Evolutionary conservation across 1,140 invertebrate genomes (phyloP), one percentile per base, ranked within the genome.

Genomic region (Anagrus nilaparvatae): DNA sequence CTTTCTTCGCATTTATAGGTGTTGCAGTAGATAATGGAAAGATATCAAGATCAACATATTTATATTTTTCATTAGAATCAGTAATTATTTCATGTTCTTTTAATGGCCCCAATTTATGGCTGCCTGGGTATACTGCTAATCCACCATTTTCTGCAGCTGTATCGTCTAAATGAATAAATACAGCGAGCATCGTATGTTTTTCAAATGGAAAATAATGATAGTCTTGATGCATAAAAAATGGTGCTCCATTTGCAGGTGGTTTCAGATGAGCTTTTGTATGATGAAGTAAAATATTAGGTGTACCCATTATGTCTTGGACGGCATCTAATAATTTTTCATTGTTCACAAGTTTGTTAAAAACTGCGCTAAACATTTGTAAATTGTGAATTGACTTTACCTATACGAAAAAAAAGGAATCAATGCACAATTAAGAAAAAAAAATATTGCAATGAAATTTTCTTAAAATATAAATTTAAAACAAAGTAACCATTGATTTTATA

Each of bases 201-300:
- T 74, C 65, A 49, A 71, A 74, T 1, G 76, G 76, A 50, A 79
- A 79, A 46, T 79, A 78, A 24, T 70, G 75, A 50, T 80, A 79
- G 43, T 78, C 77, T 50, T 74, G 71, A 46, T 78, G 76, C 72
- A 78, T 77, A 2, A 76, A 66, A 50, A 77, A 79, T 1, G 75
- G 71, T 4, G 74, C 74, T 7, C 76, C 76, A n/a, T 71, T 74
- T 35, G 71, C 70, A 3, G 75, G 74, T 3, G 76, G 76, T 46
- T 79, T 79, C 3, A 70, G 55, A 39, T 79, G 76, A 1, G 75
- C 76, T 51, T 78, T 78, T 3, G 76, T 79, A 50, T 79, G 76
- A 51, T 79, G 76, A 3, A 79, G 56, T 4, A 74, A 45, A 37
- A 78, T 75, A 48, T 78, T 72, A 39, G 59, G 50, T 0, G 74